phyloP scores from a whole-genome alignment of 2,113 vertebrate species.

The Ornithorhynchus anatinus region DNA sequence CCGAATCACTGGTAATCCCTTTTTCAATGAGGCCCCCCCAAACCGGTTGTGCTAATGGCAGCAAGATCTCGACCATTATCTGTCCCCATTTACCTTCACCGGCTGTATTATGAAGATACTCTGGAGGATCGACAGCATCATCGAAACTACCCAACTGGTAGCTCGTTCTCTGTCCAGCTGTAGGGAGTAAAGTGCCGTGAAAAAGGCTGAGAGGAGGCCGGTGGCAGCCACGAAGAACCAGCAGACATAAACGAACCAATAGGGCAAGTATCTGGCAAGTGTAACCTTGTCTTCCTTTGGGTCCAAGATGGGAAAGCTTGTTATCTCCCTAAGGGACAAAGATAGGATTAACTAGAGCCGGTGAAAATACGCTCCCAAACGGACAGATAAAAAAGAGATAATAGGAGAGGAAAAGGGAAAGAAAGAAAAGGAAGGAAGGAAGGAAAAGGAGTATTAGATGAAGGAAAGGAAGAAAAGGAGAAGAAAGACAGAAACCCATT shows the following conservation, averaged over 20 bases:
- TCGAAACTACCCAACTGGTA: constrained; percentile 53
- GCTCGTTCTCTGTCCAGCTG: constrained; percentile 53
- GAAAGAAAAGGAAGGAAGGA: no score
- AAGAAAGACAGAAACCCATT: background rate
- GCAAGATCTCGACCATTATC: no score
- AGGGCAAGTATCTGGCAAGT: background rate
- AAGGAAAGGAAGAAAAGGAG: no score
- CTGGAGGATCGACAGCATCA: constrained; percentile 49
- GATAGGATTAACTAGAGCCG: no score
- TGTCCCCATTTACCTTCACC: constrained; percentile 33
- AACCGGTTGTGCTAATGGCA: no score
- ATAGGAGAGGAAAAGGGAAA: background rate
- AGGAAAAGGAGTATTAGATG: no score
- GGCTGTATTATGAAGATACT: constrained; percentile 58
- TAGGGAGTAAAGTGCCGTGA: constrained; percentile 58
- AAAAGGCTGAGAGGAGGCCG: constrained; percentile 48
- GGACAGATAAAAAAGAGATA: background rate
- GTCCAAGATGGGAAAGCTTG: constrained; percentile 34
- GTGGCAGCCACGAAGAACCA: constrained; percentile 45
- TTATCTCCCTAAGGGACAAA: constrained; percentile 9
- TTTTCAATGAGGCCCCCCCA: no score
- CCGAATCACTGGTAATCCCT: no score
- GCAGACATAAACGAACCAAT: constrained; percentile 9
- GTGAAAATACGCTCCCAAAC: background rate
- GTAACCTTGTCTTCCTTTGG: background rate